Base-by-base conservation (phyloP, 2,888 invertebrate species). In the Himalopsyche anomala region DNA sequence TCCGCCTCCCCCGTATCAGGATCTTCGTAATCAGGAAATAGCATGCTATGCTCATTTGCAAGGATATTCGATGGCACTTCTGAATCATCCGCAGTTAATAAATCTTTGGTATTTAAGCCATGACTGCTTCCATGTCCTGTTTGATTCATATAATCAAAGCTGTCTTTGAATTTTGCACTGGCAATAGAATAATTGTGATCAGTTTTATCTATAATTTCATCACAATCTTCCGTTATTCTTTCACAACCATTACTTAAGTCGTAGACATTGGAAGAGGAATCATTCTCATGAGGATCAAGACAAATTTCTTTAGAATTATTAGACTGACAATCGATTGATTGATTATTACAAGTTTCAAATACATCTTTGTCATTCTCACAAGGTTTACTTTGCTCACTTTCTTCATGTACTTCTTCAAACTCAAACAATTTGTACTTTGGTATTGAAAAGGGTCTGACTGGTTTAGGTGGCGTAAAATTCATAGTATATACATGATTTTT, bases 1-100 rank as follows among this genome's bases (percentile, higher is more conserved):
- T 90, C 89, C 19, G 92, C 93, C 15, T 92, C 92, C n/a, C 92
- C 92, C 0, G 92, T 92, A 88, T 93, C 92, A 38, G 92, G 92
- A 62, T 92, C 92, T 0, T 90, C 91, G 83, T 91, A 83, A 84
- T 85, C 85, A 36, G 74, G 36, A 15, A 74, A 36, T 36, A 36
- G 36, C 15, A 74, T 74, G 51, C 51, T 51, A 15, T 51, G 12
- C 51, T 51, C 15, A 12, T 5, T 69, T 28, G 69, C 36, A 69
- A 28, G 28, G 36, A 12, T n/a, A 28, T 9, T 69, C 28, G 28
- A 69, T 1, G 69, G 5, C 36, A 36, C 36, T 28, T 11, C 74
- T 15, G 15, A 19, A 74, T 36, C 74, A 36, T 74, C 38, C 5
- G 12, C 5, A 2, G 11, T 15, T 9, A 15, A 12, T 74, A 74